Base-by-base conservation (phyloP, 1,140 invertebrate species). In the Ectropis grisescens region DNA sequence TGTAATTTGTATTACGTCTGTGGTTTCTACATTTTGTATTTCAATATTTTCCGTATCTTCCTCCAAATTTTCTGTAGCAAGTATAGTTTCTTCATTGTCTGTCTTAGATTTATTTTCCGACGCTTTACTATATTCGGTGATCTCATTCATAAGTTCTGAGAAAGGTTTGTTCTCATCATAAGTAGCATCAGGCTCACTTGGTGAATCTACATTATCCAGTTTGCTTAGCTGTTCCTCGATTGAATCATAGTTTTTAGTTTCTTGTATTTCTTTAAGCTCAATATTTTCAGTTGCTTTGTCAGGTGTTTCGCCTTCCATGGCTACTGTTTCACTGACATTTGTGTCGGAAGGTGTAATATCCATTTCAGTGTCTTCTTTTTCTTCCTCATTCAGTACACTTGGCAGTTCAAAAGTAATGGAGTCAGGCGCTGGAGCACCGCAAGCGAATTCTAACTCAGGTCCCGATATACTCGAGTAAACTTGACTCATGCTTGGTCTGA, bases 371-470 rank as follows among this genome's bases (percentile, higher is more conserved):
- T 33, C 24, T 10, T 29, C 13, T 24, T 29, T 19, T 19, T 19
- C 16, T 8, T 4, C 8, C 8, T 19, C 15, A 15, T 5, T 14
- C 28, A n/a, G 7, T 28, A 35, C 10, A 38, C 37, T 41, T 58
- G 46, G 43, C 13, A 43, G 33, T n/a, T 44, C 41, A 33, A 54
- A 66, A 9, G 50, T 54, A 12, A 67, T 35, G 37, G n/a, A n/a
- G n/a, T n/a, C n/a, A n/a, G n/a, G n/a, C n/a, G n/a, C n/a, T n/a
- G n/a, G n/a, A n/a, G n/a, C n/a, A n/a, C n/a, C n/a, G 8, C 80
- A 83, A 11, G 74, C 69, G 33, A 83, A 79, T 37, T 82, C 75
- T 14, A 83, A 37, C 41, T 83, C 82, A 0, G 82, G 80, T 1
- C 82, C 82, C 13, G 78, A 62, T 14, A 81, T 62, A 36, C 58